Evolutionary conservation across 1,140 invertebrate genomes (phyloP), one percentile per base, ranked within the genome.

Genomic region (Onthophagus taurus): DNA sequence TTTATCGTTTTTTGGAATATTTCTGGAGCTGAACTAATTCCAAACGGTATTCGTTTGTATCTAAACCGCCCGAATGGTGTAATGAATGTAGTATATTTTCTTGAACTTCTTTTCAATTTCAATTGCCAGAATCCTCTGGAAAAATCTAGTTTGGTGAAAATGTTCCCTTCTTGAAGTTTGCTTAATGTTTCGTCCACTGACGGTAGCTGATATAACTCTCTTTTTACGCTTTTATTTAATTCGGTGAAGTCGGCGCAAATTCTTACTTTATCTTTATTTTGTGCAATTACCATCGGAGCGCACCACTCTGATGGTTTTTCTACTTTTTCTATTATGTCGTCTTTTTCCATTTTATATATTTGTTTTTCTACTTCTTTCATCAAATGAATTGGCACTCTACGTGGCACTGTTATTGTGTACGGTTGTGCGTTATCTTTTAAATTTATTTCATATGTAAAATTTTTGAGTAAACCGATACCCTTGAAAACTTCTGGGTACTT

Each of bases 51-150:
- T 26, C 64, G 38, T 35, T 49, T 59, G 42, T 61, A 64, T 30
- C 49, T 52, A 41, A 49, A 68, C 19, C 58, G 35, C 9, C 61
- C 59, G 31, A 59, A 63, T 6, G 62, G 59, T 4, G 55, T 59
- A 12, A 64, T 60, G 21, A 65, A 61, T 6, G 65, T 66, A 2
- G 63, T 61, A 20, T 66, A 33, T n/a, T 45, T 14, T 33, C 53
- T 45, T 35, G 55, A 59, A 17, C 61, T 42, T 4, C 58, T 17
- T 8, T 51, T 41, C 18, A 70, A 50, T 29, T 49, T 44, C 3
- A 69, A 48, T 36, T 63, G 52, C 48, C 59, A 61, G 48, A 63
- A 67, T n/a, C 61, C 64, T 11, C 48, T 30, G 24, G 57, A 48
- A 1, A 54, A 52, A 39, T 65, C 63, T 16, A 66, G 34, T 31